Percentiles rank a stretch among this genome's conserved stretches.
Evolutionary conservation across 2,888 invertebrate genomes (phyloP).

Genomic region (Mimachlamys varia): DNA sequence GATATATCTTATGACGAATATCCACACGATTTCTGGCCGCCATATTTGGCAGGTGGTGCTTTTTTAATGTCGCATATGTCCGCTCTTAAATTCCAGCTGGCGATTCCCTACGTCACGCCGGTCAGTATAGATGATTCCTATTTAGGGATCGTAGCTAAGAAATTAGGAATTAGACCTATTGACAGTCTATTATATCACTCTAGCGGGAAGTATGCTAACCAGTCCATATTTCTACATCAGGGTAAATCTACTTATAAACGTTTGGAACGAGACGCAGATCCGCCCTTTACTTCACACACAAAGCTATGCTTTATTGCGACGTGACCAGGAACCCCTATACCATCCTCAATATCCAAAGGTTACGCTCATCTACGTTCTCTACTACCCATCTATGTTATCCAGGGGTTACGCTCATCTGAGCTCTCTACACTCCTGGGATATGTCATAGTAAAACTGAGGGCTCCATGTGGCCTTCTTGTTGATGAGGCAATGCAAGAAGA

Average conservation of each 20-base stretch:
- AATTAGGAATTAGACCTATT: conserved; percentile 43
- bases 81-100: conserved; percentile 43
- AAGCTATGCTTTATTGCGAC: background rate
- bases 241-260: background rate
- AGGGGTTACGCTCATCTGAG: no score
- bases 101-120: conserved; percentile 46
- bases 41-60: conserved; percentile 51
- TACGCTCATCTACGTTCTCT: no score
- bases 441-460: no score
- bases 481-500: no score
- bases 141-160: conserved; percentile 49
- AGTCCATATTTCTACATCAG: background rate
- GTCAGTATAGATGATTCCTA: conserved; percentile 48
- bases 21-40: conserved; percentile 48
- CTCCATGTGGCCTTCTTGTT: no score
- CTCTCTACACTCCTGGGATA: no score
- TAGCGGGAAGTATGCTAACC: background rate
- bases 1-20: conserved; percentile 47
- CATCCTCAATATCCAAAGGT: no score
- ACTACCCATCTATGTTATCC: no score
- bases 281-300: background rate
- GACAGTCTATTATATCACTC: background rate
- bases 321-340: no score
- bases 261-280: background rate
- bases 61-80: conserved; percentile 43